phyloP scores from a whole-genome alignment of 2,888 invertebrate genomes.

The Galerucella nymphaeae region DNA sequence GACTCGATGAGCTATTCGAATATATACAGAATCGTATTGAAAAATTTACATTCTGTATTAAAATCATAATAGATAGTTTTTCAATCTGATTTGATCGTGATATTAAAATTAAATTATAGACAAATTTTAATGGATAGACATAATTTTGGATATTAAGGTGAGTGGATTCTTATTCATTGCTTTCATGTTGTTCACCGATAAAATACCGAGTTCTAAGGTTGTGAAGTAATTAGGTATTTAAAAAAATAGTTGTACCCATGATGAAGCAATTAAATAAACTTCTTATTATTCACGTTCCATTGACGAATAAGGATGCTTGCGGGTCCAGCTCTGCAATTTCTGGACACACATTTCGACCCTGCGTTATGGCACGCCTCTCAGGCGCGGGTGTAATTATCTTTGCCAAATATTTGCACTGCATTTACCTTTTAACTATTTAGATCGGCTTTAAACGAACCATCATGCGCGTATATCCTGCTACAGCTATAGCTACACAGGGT shows the following conservation, averaged over 20 bases:
- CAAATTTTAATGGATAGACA: too few species aligned
- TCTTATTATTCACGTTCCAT: not conserved
- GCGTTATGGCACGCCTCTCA: conserved; percentile 58
- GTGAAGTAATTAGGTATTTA: too few species aligned
- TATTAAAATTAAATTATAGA: too few species aligned
- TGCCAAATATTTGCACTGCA: conserved; percentile 64
- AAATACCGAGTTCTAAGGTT: too few species aligned
- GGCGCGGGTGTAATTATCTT: conserved; percentile 65
- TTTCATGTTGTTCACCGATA: too few species aligned
- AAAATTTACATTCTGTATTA: not conserved
- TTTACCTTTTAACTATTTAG: conserved; percentile 64
- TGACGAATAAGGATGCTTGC: not conserved
- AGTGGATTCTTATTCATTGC: too few species aligned
- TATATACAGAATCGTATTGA: conserved; percentile 32
- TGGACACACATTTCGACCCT: conserved; percentile 37
- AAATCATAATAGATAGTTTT: not conserved
- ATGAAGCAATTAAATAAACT: too few species aligned
- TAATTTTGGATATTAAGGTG: too few species aligned
- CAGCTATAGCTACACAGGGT: conserved; percentile 36
- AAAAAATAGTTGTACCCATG: too few species aligned
- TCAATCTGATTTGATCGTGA: too few species aligned
- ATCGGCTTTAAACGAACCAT: conserved; percentile 57
- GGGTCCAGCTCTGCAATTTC: conserved; percentile 29
- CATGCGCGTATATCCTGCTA: conserved; percentile 48
- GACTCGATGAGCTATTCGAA: conserved; percentile 36